Percentiles rank a stretch among this genome's conserved stretches.
Conservation (phyloP, 2,888 invertebrate genomes). For the Andricus curvator region DNA sequence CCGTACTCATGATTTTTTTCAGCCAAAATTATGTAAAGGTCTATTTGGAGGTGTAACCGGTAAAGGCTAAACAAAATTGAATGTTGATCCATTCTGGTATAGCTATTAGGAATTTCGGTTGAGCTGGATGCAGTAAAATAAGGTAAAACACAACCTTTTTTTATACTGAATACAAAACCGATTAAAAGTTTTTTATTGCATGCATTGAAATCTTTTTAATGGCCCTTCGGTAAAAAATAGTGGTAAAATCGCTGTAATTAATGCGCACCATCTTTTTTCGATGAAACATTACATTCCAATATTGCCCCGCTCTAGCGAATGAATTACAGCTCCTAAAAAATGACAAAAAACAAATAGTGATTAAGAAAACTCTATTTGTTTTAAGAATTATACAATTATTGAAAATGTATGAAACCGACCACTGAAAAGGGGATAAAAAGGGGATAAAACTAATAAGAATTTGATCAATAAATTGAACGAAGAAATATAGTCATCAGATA, state of each 20-base stretch:
- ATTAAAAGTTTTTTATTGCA: slow-evolving; percentile 26
- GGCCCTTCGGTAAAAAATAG: background rate
- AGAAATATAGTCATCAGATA: background rate
- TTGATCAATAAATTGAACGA: background rate
- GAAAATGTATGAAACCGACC: too few species aligned
- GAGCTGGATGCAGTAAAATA: background rate
- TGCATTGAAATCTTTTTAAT: slow-evolving; percentile 18
- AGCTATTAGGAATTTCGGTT: background rate
- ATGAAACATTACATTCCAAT: slow-evolving; percentile 22
- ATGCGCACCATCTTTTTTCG: slow-evolving; percentile 5
- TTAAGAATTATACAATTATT: background rate
- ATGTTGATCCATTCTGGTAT: background rate
- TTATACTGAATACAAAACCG: slow-evolving; percentile 9
- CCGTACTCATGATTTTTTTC: too few species aligned
- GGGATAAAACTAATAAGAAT: background rate
- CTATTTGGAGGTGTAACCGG: too few species aligned
- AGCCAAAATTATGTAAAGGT: too few species aligned
- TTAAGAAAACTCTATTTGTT: background rate
- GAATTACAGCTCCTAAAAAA: background rate
- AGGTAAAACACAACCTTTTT: background rate
- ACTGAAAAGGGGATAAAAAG: slow-evolving; percentile 13
- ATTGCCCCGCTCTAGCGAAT: background rate
- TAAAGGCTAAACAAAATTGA: background rate
- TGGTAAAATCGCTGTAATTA: background rate
- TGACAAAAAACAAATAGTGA: background rate